A percentile compares a stretch with the other conserved stretches of the same genome.
Conservation (phyloP, 1,140 invertebrate species). For the Samia ricini region DNA sequence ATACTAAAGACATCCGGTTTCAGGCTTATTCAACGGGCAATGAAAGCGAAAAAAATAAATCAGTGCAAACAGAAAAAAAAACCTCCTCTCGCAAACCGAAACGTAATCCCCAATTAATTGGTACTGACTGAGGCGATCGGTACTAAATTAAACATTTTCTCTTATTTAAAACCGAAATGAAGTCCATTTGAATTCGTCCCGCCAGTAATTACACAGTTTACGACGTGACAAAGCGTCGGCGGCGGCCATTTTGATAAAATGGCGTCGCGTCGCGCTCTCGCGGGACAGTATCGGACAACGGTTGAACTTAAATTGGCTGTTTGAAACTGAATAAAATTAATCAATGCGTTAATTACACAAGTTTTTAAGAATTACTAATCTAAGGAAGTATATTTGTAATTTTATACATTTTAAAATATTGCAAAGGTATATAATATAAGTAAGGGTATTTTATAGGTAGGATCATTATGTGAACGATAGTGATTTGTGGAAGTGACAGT, state of each 20-base stretch:
- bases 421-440: too few relatives aligned
- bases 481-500: too few relatives aligned
- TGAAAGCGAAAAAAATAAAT: constrained; percentile 16
- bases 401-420: not conserved
- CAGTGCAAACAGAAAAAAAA: constrained; percentile 7
- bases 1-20: not conserved
- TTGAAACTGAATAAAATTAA: constrained; percentile 56
- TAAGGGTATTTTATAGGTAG: too few relatives aligned
- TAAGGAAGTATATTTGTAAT: not conserved
- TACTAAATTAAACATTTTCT: constrained; percentile 75
- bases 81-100: constrained; percentile 14
- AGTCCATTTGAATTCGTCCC: constrained; percentile 71
- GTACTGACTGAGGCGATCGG: constrained; percentile 54
- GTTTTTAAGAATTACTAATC: constrained; percentile 18
- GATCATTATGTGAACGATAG: too few relatives aligned
- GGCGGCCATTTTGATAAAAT: constrained; percentile 52
- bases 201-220: constrained; percentile 74
- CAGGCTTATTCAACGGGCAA: constrained; percentile 23
- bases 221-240: constrained; percentile 60
- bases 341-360: constrained; percentile 54
- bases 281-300: constrained; percentile 29
- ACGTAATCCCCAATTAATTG: constrained; percentile 71
- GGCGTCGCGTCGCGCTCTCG: constrained; percentile 26
- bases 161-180: constrained; percentile 76
- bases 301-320: constrained; percentile 54